Conservation (phyloP, 2,888 invertebrate genomes). For the Neria commutata region DNA sequence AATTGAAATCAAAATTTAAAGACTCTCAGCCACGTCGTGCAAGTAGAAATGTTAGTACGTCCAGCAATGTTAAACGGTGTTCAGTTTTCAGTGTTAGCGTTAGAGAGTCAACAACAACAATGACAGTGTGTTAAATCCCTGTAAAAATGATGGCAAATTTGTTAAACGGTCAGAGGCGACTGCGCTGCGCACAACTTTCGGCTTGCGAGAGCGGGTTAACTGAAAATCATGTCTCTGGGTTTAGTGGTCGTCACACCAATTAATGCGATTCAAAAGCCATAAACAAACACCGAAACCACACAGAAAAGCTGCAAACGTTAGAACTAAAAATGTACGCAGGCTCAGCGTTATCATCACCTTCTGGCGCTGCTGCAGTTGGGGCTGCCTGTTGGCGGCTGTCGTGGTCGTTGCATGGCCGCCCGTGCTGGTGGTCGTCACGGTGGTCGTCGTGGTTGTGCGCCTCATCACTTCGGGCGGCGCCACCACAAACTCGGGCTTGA, state of each 20-base stretch:
- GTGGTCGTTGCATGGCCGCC: slow-evolving; percentile 34
- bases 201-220: no score
- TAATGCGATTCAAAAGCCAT: slow-evolving; percentile 56
- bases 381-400: slow-evolving; percentile 36
- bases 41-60: no score
- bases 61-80: no score
- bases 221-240: slow-evolving; percentile 27
- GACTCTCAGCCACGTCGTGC: no score
- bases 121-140: no score
- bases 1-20: no score
- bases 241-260: slow-evolving; percentile 35
- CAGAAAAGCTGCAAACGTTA: slow-evolving; percentile 59
- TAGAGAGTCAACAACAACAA: no score
- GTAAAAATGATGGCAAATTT: no score
- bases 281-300: slow-evolving; percentile 62
- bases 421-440: slow-evolving; percentile 43
- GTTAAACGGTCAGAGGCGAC: no score
- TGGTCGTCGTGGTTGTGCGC: slow-evolving; percentile 53
- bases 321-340: slow-evolving; percentile 56
- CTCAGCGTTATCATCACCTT: slow-evolving; percentile 62
- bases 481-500: slow-evolving; percentile 27
- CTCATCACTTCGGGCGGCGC: slow-evolving; percentile 24
- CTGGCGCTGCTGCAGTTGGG: slow-evolving; percentile 49
- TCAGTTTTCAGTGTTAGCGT: no score
- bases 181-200: no score